phyloP scores from a whole-genome alignment of 2,888 invertebrate genomes.

The Xiphydria camelus region DNA sequence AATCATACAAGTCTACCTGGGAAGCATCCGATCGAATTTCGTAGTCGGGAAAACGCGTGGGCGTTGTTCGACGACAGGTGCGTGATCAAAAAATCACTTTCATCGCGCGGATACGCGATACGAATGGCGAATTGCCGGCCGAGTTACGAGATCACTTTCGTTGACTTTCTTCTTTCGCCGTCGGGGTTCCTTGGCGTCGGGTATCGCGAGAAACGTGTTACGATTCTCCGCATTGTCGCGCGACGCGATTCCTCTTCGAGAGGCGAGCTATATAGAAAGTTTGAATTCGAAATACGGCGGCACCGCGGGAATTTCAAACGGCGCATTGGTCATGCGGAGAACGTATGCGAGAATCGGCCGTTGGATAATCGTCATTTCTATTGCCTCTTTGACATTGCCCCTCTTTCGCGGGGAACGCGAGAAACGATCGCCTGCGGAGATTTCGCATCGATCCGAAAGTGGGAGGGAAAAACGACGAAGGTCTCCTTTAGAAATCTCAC shows the following conservation, averaged over 20 bases:
- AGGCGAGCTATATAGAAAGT: slow-evolving; percentile 38
- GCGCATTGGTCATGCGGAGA: too few species aligned
- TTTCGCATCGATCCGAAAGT: too few species aligned
- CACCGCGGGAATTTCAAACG: neutral
- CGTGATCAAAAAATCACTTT: slow-evolving; percentile 40
- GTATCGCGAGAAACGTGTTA: too few species aligned
- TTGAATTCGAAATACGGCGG: slow-evolving; percentile 27
- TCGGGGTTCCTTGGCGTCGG: slow-evolving; percentile 1
- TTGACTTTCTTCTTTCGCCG: slow-evolving; percentile 39
- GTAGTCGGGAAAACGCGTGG: too few species aligned
- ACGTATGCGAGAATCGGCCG: neutral
- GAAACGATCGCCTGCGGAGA: too few species aligned
- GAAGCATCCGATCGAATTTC: too few species aligned
- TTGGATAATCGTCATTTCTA: neutral
- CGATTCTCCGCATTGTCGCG: slow-evolving; percentile 5
- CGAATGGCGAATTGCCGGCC: slow-evolving; percentile 27
- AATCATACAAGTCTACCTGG: too few species aligned
- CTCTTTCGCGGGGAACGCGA: neutral
- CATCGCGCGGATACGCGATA: slow-evolving; percentile 22
- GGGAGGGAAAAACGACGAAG: too few species aligned
- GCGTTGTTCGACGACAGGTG: too few species aligned
- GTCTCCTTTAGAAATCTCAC: too few species aligned
- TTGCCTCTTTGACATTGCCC: neutral
- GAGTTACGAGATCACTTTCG: slow-evolving; percentile 42
- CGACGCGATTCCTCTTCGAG: slow-evolving; percentile 19